phyloP scores from a whole-genome alignment of 2,113 vertebrate genomes.

The Alligator sinensis region DNA sequence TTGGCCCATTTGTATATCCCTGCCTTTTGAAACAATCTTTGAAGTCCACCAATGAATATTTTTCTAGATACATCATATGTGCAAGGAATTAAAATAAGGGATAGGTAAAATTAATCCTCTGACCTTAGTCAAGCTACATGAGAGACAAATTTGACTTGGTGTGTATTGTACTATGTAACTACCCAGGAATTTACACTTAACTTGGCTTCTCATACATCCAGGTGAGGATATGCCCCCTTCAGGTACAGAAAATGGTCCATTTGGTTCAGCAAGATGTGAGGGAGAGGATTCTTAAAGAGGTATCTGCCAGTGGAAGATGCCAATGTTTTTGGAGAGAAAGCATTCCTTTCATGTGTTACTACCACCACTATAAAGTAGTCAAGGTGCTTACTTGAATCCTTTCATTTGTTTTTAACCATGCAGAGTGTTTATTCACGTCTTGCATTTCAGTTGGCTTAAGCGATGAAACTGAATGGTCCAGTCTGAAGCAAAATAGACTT shows the following conservation, averaged over 20 bases:
- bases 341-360: neutral
- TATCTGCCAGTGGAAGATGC: neutral
- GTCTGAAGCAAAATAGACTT: neutral
- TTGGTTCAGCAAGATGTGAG: neutral
- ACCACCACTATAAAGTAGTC: neutral
- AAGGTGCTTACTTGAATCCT: neutral
- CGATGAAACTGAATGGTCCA: neutral
- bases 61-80: neutral
- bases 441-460: neutral
- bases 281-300: neutral
- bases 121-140: neutral
- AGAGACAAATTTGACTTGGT: accelerated
- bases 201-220: neutral
- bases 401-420: too few relatives aligned
- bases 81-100: neutral
- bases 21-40: neutral
- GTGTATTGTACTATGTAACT: accelerated
- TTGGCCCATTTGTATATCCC: neutral
- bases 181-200: neutral
- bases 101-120: neutral
- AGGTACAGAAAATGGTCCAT: accelerated
- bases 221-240: neutral
- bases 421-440: neutral
- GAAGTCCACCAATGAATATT: neutral
- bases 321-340: neutral